phyloP scores from a whole-genome alignment of 1,140 invertebrate genomes.

The Bombus waltoni region DNA sequence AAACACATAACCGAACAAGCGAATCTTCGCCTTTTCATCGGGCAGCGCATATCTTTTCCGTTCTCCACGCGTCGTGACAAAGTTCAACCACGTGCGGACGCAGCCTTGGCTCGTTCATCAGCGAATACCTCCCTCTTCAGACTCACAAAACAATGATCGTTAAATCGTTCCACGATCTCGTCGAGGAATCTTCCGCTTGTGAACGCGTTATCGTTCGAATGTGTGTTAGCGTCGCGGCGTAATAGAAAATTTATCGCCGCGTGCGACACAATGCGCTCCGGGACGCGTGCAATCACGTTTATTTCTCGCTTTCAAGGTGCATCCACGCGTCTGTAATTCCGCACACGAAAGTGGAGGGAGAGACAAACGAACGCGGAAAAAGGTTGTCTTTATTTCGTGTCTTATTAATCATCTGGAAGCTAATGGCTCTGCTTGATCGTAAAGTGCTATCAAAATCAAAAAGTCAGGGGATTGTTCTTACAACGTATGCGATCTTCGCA shows the following conservation, averaged over 20 bases:
- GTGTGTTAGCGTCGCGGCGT: conserved; percentile 42
- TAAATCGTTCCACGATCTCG: conserved; percentile 22
- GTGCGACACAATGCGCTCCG: conserved; percentile 19
- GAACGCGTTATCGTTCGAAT: conserved; percentile 40
- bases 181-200: conserved; percentile 39
- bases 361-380: neutral
- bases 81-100: neutral
- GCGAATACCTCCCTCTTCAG: neutral
- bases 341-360: neutral
- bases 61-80: neutral
- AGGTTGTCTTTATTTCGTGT: too few species aligned
- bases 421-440: too few species aligned
- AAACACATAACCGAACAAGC: neutral
- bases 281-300: conserved; percentile 40
- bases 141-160: conserved; percentile 37
- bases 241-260: conserved; percentile 47
- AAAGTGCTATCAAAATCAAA: too few species aligned
- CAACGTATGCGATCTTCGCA: too few species aligned
- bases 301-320: conserved; percentile 34
- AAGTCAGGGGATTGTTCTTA: too few species aligned
- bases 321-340: conserved; percentile 29
- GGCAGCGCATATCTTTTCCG: neutral
- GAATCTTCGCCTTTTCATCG: neutral
- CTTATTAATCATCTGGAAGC: too few species aligned
- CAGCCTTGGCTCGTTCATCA: neutral